These are phyloP conservation scores for Acanthopleura granulata DNA, from an alignment of 2,888 invertebrate genomes.

Conservation along the genomic window DNA sequence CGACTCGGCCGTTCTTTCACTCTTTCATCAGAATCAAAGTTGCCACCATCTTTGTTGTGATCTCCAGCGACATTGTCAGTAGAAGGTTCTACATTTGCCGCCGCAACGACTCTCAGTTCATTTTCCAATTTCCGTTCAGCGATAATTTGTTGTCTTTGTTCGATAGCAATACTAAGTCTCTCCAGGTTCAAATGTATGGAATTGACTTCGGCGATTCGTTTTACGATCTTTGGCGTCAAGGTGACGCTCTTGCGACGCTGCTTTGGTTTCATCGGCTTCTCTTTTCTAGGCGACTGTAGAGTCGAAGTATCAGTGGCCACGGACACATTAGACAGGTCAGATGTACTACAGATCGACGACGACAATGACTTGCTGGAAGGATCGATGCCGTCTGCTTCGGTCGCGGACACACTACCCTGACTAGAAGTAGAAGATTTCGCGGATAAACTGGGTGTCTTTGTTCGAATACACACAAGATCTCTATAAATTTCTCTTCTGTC, in stretches of 20 bases:
- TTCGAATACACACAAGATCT: constrained; percentile 12
- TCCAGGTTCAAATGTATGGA: not conserved
- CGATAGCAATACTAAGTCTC: not conserved
- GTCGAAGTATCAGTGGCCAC: not conserved
- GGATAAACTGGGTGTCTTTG: constrained; percentile 9
- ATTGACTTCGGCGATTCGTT: constrained; percentile 7
- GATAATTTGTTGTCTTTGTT: not conserved
- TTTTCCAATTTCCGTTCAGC: too few relatives aligned
- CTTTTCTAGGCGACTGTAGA: not conserved
- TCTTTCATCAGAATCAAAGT: too few relatives aligned
- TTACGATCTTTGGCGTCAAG: not conserved
- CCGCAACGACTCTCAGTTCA: too few relatives aligned
- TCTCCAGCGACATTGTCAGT: too few relatives aligned
- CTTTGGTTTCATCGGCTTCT: not conserved
- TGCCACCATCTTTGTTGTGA: too few relatives aligned
- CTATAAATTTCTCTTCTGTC: constrained; percentile 3
- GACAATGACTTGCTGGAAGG: not conserved
- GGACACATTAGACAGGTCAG: not conserved
- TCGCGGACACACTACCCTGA: not conserved
- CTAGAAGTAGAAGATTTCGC: not conserved
- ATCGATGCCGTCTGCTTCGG: not conserved
- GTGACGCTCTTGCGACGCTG: not conserved
- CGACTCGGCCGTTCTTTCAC: too few relatives aligned
- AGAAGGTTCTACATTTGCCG: too few relatives aligned
- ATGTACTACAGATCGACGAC: not conserved